Evolutionary conservation across 2,888 invertebrate genomes (phyloP).

Genomic region (Stenchaetothrips biformis): DNA sequence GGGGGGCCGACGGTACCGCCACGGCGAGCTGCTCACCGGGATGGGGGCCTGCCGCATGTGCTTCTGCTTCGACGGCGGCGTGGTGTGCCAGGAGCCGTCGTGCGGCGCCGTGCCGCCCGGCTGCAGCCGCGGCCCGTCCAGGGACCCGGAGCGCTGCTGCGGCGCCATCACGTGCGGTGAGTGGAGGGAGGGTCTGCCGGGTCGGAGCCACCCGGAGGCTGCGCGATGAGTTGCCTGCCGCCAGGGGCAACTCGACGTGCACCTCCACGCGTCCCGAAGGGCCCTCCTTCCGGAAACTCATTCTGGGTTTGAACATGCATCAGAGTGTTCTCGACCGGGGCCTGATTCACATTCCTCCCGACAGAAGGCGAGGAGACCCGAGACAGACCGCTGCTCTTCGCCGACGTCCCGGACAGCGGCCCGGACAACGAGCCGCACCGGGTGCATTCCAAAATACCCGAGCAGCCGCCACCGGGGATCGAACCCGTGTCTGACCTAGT

Average conservation of each 20-base stretch:
- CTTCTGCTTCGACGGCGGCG: constrained; percentile 55
- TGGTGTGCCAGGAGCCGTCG: constrained; percentile 54
- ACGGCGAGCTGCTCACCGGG: constrained; percentile 53
- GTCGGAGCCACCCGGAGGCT: not conserved
- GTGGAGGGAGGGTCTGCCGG: constrained; percentile 32
- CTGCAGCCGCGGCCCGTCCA: constrained; percentile 47
- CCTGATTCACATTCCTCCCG: too few relatives aligned
- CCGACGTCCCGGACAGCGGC: constrained; percentile 35
- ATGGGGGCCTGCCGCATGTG: constrained; percentile 54
- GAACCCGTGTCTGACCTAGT: not conserved
- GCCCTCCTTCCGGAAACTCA: too few relatives aligned
- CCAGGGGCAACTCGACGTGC: not conserved
- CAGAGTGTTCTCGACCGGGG: too few relatives aligned
- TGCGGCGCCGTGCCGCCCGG: constrained; percentile 52
- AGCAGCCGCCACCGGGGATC: not conserved
- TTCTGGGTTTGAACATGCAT: too few relatives aligned
- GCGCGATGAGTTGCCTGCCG: not conserved
- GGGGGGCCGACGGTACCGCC: constrained; percentile 48
- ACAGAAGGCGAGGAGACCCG: constrained; percentile 34
- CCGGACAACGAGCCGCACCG: constrained; percentile 34
- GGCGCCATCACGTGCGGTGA: constrained; percentile 54
- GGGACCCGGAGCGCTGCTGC: constrained; percentile 48
- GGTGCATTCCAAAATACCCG: constrained; percentile 21
- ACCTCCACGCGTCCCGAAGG: not conserved
- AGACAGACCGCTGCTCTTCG: constrained; percentile 36